A percentile compares a stretch with the other conserved stretches of the same genome.
These are phyloP conservation scores for Brachylomia viminalis DNA, from an alignment of 2,888 invertebrate species.

Conservation along the genomic window DNA sequence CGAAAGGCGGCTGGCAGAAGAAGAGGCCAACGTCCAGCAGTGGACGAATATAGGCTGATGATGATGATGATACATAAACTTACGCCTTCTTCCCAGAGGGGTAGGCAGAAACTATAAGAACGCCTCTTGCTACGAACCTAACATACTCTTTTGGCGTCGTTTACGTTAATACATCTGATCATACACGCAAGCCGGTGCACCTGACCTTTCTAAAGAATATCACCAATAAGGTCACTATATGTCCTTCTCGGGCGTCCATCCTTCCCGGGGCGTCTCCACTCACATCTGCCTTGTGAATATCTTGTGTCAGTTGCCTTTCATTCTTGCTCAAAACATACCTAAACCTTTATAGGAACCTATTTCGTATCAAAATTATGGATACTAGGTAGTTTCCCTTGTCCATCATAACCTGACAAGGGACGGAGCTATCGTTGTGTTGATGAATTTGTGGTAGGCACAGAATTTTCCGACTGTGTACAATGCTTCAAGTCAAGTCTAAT, in stretches of 20 bases:
- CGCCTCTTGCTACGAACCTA: not conserved
- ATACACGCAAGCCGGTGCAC: not conserved
- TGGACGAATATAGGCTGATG: too few relatives aligned
- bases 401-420: constrained; percentile 28
- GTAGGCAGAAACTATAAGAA: not conserved
- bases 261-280: not conserved
- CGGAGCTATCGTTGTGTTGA: not conserved
- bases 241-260: not conserved
- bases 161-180: not conserved
- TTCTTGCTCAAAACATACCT: too few relatives aligned
- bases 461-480: not conserved
- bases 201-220: not conserved
- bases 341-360: not conserved
- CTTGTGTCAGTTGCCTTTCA: not conserved
- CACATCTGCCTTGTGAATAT: not conserved
- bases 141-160: not conserved
- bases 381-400: constrained; percentile 1
- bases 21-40: too few relatives aligned
- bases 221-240: not conserved
- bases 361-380: constrained; percentile 5
- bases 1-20: too few relatives aligned
- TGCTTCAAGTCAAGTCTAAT: not conserved
- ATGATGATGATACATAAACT: too few relatives aligned
- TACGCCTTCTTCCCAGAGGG: not conserved
- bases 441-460: not conserved